Base-by-base conservation (phyloP, 2,113 vertebrate genomes). In the Siphamia tubifer region DNA sequence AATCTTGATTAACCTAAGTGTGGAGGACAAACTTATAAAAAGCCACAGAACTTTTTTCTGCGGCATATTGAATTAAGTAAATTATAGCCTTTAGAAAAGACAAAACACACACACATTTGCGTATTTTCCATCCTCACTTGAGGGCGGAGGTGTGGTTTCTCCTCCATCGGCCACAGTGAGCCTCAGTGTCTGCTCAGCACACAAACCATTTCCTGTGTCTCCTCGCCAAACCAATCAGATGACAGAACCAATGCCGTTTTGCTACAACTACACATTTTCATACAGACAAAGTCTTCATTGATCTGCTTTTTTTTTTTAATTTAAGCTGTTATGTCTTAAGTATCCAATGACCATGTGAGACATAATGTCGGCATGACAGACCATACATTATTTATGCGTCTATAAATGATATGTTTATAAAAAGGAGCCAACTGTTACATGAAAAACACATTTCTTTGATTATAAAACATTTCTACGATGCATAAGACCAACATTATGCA, bases 201-300 rank as follows among this genome's bases (percentile, higher is more conserved):
- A 75, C 49, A 83, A 87, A 88, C 86, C 82, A 82, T 87, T 93
- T 92, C 90, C 90, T 88, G 86, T 82, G 77, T 87, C 76, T 87
- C 52, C 66, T 43, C 8, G 68, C 57, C 69, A 48, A 81, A 63
- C 79, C 82, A 89, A 84, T 88, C 76, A 68, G 47, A 81, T 32
- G 54, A 75, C 76, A 62, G 74, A 84, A 68, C 60, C 68, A 53
- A 60, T 70, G 64, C 38, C 8, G 45, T 66, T 54, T 45, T 52
- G 9, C 67, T 58, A 74, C 39, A 51, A 68, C 70, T 73, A 28
- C 31, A 60, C 39, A 42, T 60, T 62, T 81, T 73, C 52, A 69
- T 64, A 60, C 47, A 53, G 4, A 77, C 72, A 83, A 79, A 72
- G 76, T 64, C 62, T 56, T 79, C 74, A 83, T 74, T 87, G 73